Percentiles rank a stretch among this genome's conserved stretches.
Evolutionary conservation across 2,797 vertebrate species (phyloP).

Genomic region (Thalassophryne amazonica): DNA sequence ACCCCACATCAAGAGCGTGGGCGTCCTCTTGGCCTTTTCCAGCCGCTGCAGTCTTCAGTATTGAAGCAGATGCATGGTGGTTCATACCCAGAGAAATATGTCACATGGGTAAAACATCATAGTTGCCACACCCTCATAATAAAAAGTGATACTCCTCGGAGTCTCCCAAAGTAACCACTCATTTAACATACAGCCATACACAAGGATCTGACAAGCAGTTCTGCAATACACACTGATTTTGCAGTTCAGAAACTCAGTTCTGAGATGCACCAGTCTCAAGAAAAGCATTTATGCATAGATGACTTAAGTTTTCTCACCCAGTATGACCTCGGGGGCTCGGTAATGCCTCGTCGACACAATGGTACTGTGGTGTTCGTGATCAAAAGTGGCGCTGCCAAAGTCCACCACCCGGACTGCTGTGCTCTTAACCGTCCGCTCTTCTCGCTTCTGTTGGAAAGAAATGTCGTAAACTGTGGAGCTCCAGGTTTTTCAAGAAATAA

Average conservation of each 20-base stretch:
- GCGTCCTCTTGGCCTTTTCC: no score
- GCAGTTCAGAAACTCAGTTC: neutral
- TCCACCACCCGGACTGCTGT: constrained; percentile 92
- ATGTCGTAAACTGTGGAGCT: neutral
- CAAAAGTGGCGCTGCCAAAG: constrained; percentile 96
- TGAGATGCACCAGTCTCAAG: neutral
- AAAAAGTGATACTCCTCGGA: no score
- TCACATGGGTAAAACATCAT: no score
- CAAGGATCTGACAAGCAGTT: no score
- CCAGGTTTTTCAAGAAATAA: neutral
- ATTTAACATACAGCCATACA: no score
- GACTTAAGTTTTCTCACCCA: constrained; percentile 77
- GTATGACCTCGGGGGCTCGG: constrained; percentile 93
- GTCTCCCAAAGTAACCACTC: no score
- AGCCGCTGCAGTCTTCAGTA: no score
- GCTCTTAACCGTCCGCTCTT: constrained; percentile 92
- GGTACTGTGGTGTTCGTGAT: constrained; percentile 97
- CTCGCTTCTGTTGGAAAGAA: constrained; percentile 83
- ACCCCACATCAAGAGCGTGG: no score
- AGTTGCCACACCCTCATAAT: no score
- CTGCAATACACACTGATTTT: no score
- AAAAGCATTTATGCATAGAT: neutral
- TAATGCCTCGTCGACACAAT: constrained; percentile 97
- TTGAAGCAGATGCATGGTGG: no score
- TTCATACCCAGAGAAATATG: no score